A percentile compares a stretch with the other conserved stretches of the same genome.
phyloP scores from a whole-genome alignment of 2,797 vertebrate species.

The Coregonus ussuriensis region DNA sequence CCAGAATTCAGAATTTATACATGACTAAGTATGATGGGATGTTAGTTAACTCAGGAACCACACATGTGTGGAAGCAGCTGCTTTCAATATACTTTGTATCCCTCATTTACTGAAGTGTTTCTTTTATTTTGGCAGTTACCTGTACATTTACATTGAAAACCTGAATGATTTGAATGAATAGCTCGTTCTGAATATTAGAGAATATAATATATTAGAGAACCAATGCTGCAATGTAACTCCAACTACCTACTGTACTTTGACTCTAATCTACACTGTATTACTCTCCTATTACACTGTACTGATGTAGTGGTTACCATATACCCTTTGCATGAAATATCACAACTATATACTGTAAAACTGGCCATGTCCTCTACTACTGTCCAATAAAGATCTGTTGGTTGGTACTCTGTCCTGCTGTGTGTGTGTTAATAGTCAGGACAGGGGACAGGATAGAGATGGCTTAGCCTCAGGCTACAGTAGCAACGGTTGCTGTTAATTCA shows the following conservation, averaged over 20 bases:
- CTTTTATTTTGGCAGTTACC: no score
- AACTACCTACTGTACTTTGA: neutral
- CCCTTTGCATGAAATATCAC: neutral
- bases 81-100: no score
- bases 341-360: neutral
- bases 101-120: no score
- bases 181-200: neutral
- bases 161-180: neutral
- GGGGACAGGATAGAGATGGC: neutral
- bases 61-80: no score
- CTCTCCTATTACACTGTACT: no score
- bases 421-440: neutral
- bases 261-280: no score
- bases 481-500: neutral
- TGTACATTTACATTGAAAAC: neutral
- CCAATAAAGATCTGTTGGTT: neutral
- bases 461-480: neutral
- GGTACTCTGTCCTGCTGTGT: neutral
- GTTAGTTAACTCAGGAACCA: no score
- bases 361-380: neutral
- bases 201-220: neutral
- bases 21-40: no score
- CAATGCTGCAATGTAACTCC: neutral
- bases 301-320: neutral
- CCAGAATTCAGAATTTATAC: no score